Conservation (phyloP, 2,113 vertebrate species). For the Embiotoca jacksoni region DNA sequence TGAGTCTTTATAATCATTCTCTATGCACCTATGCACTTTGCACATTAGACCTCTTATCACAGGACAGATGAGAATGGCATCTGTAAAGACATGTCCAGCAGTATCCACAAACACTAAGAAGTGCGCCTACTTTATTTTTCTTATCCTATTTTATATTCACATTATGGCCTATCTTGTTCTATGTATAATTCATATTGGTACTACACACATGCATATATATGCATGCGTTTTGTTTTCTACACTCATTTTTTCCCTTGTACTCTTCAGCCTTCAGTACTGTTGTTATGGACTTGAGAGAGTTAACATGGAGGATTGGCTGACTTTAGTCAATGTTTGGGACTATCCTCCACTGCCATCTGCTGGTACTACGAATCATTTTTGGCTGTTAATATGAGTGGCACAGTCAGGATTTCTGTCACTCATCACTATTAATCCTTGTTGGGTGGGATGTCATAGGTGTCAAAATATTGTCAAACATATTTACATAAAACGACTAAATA, state of each 20-base stretch:
- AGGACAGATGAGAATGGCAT: slow-evolving; percentile 21
- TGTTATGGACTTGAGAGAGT: not conserved
- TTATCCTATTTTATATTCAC: slow-evolving; percentile 20
- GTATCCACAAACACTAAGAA: slow-evolving; percentile 46
- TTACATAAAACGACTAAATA: not conserved
- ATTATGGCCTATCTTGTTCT: slow-evolving; percentile 4
- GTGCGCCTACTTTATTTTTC: slow-evolving; percentile 34
- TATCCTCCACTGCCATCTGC: slow-evolving; percentile 66
- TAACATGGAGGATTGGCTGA: slow-evolving; percentile 43
- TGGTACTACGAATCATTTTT: slow-evolving; percentile 36
- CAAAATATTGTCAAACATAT: no score
- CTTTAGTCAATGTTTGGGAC: not conserved
- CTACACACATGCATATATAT: slow-evolving; percentile 30
- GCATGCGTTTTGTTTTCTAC: slow-evolving; percentile 12
- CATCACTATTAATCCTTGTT: not conserved
- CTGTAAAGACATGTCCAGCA: slow-evolving; percentile 1
- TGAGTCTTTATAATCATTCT: slow-evolving; percentile 37
- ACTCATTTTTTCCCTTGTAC: slow-evolving; percentile 26
- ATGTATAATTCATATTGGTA: slow-evolving; percentile 36
- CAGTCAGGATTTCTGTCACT: not conserved
- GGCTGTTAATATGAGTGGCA: not conserved
- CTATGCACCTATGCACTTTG: slow-evolving; percentile 74
- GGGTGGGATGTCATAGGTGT: not conserved
- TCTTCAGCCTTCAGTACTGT: slow-evolving; percentile 23
- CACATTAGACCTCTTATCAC: slow-evolving; percentile 49